Evolutionary conservation across 2,113 vertebrate species (phyloP), one percentile per base, ranked within the genome.

Genomic region (Apteryx owenii): DNA sequence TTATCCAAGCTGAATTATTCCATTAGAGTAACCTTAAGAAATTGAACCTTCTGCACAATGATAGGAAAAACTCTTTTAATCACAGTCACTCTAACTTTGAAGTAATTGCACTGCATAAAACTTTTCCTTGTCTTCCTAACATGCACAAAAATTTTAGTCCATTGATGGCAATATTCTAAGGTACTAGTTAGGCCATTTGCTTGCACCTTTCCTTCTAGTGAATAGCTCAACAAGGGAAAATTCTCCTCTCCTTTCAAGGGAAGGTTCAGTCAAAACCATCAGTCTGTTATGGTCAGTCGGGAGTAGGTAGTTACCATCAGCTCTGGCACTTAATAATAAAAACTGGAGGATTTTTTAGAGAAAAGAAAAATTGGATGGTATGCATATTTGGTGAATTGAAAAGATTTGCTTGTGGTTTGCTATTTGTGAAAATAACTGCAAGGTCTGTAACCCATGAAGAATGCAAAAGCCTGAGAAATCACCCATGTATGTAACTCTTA

Each of bases 381-480:
- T 42, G 46, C 56, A 61, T 46, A 79, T 71, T 28, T 51, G 26
- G 42, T 87, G 91, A 71, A 80, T 9, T 87, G 73, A 71, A 77
- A 71, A 92, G 46, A 42, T 83, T 77, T 89, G 25, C 12, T 90
- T 29, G 1, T 29, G 33, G 87, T 61, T 51, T 16, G 12, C 38
- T 81, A 4, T 84, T 72, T 71, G 31, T 89, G 56, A 94, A 94
- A 96, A 82, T 51, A 7, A 79, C 60, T 92, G 33, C 70, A 79
- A 48, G 51, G 31, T 86, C 21, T 2, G 0, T 61, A 94, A 87
- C 53, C 56, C 31, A 42, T 33, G 48, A 95, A 60, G 77, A 69
- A 54, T 29, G 79, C 31, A 96, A 91, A 95, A 81, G n/a, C 51
- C 61, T 69, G 77, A 87, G 70, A 69, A 93, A 75, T 87, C 42